Conservation (phyloP, 2,113 vertebrate species). For the Sitta europaea region DNA sequence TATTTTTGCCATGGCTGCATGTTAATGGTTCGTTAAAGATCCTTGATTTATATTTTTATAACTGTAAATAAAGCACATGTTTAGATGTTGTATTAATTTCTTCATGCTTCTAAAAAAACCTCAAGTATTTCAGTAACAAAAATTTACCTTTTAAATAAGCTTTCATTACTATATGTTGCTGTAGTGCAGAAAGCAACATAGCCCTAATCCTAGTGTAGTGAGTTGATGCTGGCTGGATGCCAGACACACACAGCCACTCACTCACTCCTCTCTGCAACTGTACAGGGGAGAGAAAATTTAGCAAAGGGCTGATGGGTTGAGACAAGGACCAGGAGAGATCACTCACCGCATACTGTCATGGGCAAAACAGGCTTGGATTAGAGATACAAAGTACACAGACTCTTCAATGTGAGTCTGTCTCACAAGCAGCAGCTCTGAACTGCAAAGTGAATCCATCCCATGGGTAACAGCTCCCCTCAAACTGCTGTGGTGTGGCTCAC, state of each 20-base stretch:
- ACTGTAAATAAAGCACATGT: neutral
- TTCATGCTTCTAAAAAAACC: neutral
- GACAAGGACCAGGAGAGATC: neutral
- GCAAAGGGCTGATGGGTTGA: neutral
- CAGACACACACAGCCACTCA: neutral
- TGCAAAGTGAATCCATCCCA: neutral
- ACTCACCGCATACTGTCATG: neutral
- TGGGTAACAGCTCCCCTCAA: accelerated
- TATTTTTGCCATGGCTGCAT: neutral
- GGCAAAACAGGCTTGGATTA: neutral
- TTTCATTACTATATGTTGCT: neutral
- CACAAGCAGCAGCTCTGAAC: neutral
- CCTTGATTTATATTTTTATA: neutral
- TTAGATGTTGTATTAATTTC: neutral
- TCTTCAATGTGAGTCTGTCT: neutral
- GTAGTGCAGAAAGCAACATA: neutral
- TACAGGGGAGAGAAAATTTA: neutral
- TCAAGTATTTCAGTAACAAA: neutral
- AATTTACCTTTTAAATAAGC: neutral
- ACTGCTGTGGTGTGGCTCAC: neutral
- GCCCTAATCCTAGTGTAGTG: neutral
- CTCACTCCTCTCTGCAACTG: neutral
- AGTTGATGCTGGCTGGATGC: neutral
- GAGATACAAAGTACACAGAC: accelerated
- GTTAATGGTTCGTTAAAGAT: neutral